Base-by-base conservation (phyloP, 2,888 invertebrate species). In the Melieria crassipennis region DNA sequence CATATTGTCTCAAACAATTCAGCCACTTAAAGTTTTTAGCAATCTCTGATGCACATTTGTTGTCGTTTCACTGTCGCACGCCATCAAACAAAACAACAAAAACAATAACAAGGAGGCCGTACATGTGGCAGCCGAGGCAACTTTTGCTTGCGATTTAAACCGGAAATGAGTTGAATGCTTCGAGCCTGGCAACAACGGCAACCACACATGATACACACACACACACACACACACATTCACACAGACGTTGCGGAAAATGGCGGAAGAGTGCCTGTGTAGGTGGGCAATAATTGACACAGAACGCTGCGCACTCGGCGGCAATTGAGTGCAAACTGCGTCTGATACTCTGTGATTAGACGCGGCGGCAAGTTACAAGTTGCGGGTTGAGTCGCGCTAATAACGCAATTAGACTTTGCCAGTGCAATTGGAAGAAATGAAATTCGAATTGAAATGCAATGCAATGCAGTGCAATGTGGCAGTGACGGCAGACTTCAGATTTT, bases 81-180 rank as follows among this genome's bases (percentile, higher is more conserved):
- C 2, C 30, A 30, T 30, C 30, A 30, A 30, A 3, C 30, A 30
- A 30, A 11, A 47, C 45, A n/a, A 56, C 47, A 61, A 13, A 47
- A 11, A 68, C 50, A 45, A 47, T 62, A 9, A 50, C 50, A 57
- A 43, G 30, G 13, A n/a, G 1, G 30, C 30, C 2, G 30, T 2
- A 30, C 30, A 30, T 30, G 30, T 46, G 13, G 46, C 52, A 45
- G 47, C 69, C 16, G 45, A 42, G 66, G 11, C 46, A 42, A 16
- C 45, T 43, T 64, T 52, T 42, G 30, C 30, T 63, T 69, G 65
- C 72, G 63, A 73, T 77, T 81, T 80, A 79, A 81, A 81, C 77
- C 81, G 83, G 81, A 81, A 81, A 81, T 81, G 79, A 83, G 60
- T 65, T 70, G 64, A 65, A 52, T 65, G 52, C 10, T 9, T 52